Percentiles rank a stretch among this genome's conserved stretches.
Conservation (phyloP, 2,113 vertebrate genomes). For the Marcusenius ussheri region DNA sequence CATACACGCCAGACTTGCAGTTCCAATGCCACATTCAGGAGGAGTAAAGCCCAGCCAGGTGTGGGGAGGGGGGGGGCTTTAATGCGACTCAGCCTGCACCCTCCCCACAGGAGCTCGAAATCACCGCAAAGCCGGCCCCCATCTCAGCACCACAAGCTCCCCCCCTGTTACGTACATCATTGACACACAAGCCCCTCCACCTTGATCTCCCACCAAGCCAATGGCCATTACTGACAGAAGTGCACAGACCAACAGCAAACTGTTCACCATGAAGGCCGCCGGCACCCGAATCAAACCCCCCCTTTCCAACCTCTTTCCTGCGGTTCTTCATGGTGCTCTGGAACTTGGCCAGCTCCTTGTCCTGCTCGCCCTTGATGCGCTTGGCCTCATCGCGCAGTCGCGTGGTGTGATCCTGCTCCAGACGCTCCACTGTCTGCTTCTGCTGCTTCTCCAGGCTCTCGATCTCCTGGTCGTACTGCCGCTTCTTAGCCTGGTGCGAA, state of each 20-base stretch:
- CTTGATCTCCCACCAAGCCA: background rate
- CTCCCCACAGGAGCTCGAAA: background rate
- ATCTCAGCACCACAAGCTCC: background rate
- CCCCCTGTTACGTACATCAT: background rate
- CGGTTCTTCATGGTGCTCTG: slow-evolving; percentile 87
- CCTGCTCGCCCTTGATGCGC: slow-evolving; percentile 92
- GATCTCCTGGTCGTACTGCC: slow-evolving; percentile 93
- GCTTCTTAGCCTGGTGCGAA: slow-evolving; percentile 71
- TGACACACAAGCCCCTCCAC: background rate
- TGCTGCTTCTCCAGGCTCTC: slow-evolving; percentile 95
- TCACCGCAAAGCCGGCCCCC: background rate
- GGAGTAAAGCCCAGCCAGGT: background rate
- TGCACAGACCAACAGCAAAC: background rate
- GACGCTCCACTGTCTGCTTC: slow-evolving; percentile 92
- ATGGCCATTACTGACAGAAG: background rate
- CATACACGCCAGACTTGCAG: background rate
- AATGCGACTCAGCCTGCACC: background rate
- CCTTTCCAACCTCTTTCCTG: slow-evolving; percentile 84
- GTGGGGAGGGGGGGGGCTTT: background rate
- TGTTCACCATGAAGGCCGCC: background rate
- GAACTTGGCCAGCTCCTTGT: slow-evolving; percentile 87
- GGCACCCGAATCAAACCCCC: background rate
- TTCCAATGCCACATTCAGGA: background rate
- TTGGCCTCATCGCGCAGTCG: slow-evolving; percentile 89
- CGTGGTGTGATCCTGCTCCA: slow-evolving; percentile 93